phyloP scores from a whole-genome alignment of 2,888 invertebrate species.

The Agrochola lychnidis region DNA sequence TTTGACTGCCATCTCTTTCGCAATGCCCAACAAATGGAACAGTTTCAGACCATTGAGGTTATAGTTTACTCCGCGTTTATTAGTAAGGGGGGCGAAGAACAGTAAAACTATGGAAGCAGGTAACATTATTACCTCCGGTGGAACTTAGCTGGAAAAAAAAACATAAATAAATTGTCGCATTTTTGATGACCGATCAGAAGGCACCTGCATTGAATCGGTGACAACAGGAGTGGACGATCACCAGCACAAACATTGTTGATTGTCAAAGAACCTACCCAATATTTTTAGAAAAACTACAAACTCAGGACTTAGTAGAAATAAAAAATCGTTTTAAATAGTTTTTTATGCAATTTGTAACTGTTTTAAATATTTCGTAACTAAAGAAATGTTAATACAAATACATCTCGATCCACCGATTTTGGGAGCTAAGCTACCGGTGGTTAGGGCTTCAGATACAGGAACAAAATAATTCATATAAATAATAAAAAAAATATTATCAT shows the following conservation, averaged over 20 bases:
- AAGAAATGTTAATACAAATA: background rate
- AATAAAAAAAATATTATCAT: background rate
- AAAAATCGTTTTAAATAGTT: background rate
- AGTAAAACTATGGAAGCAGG: background rate
- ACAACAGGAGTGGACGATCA: background rate
- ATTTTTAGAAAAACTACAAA: background rate
- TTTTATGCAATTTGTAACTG: background rate
- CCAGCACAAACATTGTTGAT: background rate
- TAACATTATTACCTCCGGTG: background rate
- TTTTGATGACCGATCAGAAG: background rate
- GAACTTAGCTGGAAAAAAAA: background rate
- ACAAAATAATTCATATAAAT: background rate
- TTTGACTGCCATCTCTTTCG: background rate
- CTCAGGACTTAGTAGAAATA: background rate
- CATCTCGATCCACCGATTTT: background rate
- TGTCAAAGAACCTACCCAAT: too few species aligned
- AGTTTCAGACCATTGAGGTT: background rate
- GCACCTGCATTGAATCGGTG: background rate
- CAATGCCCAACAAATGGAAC: background rate
- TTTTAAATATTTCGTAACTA: background rate
- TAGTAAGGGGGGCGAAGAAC: background rate
- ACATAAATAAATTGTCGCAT: background rate
- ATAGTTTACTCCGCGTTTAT: background rate
- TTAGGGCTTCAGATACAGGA: too few species aligned
- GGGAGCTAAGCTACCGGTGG: background rate